Evolutionary conservation across 2,797 vertebrate genomes (phyloP).

Genomic region (Chloroceryle amazona): DNA sequence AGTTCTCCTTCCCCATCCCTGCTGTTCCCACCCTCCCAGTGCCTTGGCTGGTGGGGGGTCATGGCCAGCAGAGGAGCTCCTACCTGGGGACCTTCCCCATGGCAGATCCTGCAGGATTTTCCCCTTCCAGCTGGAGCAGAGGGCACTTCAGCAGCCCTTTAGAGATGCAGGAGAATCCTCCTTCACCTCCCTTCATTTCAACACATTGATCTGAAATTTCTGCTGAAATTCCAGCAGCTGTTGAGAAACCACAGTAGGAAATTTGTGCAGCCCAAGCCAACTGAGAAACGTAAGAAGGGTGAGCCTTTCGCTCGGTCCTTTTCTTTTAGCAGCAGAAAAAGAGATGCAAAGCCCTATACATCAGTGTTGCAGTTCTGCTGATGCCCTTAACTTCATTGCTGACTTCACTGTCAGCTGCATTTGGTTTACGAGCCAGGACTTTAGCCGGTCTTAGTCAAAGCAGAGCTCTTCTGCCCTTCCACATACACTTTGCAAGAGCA

Average conservation of each 20-base stretch:
- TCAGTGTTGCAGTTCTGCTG: neutral
- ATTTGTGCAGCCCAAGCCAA: neutral
- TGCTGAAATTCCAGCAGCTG: neutral
- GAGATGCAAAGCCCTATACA: neutral
- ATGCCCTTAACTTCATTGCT: slow-evolving; percentile 4
- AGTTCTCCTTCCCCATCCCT: neutral
- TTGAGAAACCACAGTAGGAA: neutral
- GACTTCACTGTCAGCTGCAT: slow-evolving; percentile 54
- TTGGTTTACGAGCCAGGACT: slow-evolving; percentile 60
- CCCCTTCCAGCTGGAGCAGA: neutral
- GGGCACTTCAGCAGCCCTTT: neutral
- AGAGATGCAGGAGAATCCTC: neutral
- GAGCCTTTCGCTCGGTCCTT: fast-evolving
- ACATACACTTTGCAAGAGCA: slow-evolving; percentile 29
- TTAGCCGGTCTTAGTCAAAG: slow-evolving; percentile 53
- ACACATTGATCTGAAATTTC: fast-evolving
- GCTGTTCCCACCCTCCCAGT: neutral
- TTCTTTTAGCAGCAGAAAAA: neutral
- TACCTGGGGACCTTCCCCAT: neutral
- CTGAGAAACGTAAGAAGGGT: fast-evolving
- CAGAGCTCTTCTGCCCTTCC: slow-evolving; percentile 56
- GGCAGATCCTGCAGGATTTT: neutral
- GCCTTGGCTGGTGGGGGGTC: too few species aligned
- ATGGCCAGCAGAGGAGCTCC: neutral
- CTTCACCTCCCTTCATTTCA: neutral